phyloP scores from a whole-genome alignment of 2,797 vertebrate species.

The Chloroceryle amazona region DNA sequence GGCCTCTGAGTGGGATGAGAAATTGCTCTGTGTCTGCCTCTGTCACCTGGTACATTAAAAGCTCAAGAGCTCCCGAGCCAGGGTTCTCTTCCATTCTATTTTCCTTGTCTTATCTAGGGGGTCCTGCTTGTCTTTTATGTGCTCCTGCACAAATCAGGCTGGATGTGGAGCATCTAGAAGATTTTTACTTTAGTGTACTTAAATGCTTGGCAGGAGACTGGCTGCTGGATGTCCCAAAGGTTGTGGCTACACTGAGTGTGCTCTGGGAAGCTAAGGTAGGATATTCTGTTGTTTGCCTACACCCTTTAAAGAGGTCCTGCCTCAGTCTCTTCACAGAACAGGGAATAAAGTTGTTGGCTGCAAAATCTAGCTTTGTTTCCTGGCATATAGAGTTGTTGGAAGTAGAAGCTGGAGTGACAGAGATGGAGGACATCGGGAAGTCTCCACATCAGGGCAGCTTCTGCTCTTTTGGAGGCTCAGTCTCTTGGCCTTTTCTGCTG shows the following conservation, averaged over 20 bases:
- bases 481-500: background rate
- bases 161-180: background rate
- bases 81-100: background rate
- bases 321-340: background rate
- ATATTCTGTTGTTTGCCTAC: background rate
- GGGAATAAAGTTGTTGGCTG: background rate
- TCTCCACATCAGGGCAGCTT: background rate
- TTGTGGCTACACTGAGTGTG: background rate
- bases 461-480: background rate
- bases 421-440: background rate
- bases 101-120: background rate
- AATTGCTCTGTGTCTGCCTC: background rate
- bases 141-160: rapidly evolving
- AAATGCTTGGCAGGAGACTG: background rate
- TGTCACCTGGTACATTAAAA: background rate
- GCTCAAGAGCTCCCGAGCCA: background rate
- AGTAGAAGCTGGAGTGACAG: background rate
- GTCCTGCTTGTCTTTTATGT: background rate
- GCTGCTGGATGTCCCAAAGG: background rate
- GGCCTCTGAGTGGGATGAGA: background rate
- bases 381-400: background rate
- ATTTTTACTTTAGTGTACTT: background rate
- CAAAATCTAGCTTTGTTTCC: background rate
- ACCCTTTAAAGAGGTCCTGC: background rate
- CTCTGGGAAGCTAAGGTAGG: background rate